These are phyloP conservation scores for Lepilemur ruficaudatus DNA, from an alignment of 2,797 vertebrate species.

Conservation along the genomic window DNA sequence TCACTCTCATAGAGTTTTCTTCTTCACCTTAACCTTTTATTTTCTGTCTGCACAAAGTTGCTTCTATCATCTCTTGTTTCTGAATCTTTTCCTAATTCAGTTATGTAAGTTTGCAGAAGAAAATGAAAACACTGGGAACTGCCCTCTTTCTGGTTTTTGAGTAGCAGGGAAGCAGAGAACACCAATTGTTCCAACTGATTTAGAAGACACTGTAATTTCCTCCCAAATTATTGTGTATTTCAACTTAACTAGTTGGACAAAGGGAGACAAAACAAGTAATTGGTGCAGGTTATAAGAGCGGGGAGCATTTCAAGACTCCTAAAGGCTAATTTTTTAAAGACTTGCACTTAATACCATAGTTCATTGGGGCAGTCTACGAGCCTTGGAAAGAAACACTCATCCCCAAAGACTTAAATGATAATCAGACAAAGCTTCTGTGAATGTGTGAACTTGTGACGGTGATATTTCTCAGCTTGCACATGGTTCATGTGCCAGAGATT, in stretches of 20 bases:
- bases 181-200: background rate
- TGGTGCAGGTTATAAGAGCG: background rate
- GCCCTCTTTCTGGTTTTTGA: background rate
- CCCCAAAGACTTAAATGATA: background rate
- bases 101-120: background rate
- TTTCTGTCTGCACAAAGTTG: background rate
- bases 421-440: conserved; percentile 32
- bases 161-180: background rate
- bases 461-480: background rate
- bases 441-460: background rate
- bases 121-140: background rate
- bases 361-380: background rate
- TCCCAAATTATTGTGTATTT: background rate
- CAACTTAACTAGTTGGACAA: background rate
- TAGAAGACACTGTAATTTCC: background rate
- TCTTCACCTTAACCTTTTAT: background rate
- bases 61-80: background rate
- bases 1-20: background rate
- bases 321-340: background rate
- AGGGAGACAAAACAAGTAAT: background rate
- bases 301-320: background rate
- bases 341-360: background rate
- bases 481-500: background rate
- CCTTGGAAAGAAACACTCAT: background rate
- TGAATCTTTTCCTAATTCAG: conserved; percentile 10